A percentile compares a stretch with the other conserved stretches of the same genome.
These are phyloP conservation scores for Hipparchia semele DNA, from an alignment of 2,888 invertebrate genomes.

Conservation along the genomic window DNA sequence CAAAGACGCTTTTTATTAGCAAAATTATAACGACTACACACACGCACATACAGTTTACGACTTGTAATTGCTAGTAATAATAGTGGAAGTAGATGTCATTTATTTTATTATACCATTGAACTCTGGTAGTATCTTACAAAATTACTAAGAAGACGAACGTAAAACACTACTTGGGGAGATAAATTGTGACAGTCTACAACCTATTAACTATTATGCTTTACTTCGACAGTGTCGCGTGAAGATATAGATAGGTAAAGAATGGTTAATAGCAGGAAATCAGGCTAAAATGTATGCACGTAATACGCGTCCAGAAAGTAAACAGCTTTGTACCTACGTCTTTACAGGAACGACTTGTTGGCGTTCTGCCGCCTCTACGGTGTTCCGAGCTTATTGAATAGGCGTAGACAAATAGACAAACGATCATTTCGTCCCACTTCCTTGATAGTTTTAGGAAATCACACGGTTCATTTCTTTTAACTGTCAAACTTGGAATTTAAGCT, in stretches of 20 bases:
- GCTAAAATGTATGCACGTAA: constrained; percentile 5
- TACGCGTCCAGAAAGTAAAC: constrained; percentile 26
- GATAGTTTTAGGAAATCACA: constrained; percentile 51
- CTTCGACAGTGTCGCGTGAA: not conserved
- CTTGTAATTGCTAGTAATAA: constrained; percentile 8
- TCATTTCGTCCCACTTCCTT: constrained; percentile 46
- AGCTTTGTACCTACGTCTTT: constrained; percentile 29
- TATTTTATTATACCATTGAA: constrained; percentile 1
- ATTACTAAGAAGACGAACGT: no score
- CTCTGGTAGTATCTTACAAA: not conserved
- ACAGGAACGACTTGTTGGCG: constrained; percentile 50
- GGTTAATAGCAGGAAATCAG: not conserved
- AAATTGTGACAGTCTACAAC: no score
- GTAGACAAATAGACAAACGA: constrained; percentile 51
- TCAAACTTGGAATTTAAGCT: constrained; percentile 37
- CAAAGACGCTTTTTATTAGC: constrained; percentile 17
- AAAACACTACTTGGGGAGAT: no score
- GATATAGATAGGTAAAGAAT: not conserved
- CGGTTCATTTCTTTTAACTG: constrained; percentile 48
- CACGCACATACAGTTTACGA: constrained; percentile 13
- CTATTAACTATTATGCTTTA: not conserved
- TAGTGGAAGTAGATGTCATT: not conserved
- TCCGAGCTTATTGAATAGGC: constrained; percentile 42
- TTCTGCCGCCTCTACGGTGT: constrained; percentile 47
- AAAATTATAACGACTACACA: constrained; percentile 11